Evolutionary conservation across 2,888 invertebrate genomes (phyloP).

Genomic region (Pterobdella sp.): DNA sequence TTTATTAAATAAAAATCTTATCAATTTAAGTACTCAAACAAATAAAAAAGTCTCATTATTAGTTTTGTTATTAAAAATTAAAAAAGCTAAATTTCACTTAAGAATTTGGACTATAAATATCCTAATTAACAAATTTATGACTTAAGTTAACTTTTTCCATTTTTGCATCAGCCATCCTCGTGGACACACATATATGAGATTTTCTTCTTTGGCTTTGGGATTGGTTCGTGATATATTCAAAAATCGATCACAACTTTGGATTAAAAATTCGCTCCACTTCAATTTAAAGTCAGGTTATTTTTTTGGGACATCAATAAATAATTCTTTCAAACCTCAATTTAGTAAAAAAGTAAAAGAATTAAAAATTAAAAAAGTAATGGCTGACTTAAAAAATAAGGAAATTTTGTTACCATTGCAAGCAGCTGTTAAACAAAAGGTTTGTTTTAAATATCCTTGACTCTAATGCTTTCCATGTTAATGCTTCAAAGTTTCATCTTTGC

Average conservation of each 20-base stretch:
- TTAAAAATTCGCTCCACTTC: no score
- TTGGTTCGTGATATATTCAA: not conserved
- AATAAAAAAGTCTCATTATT: no score
- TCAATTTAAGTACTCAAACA: no score
- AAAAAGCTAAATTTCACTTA: no score
- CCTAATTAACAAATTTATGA: no score
- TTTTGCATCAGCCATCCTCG: slow-evolving; percentile 8
- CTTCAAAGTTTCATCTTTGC: not conserved
- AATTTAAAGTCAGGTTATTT: not conserved
- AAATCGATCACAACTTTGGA: no score
- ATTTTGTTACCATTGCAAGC: slow-evolving; percentile 34
- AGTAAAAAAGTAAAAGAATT: slow-evolving; percentile 8
- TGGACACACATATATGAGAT: not conserved
- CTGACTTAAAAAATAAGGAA: slow-evolving; percentile 28
- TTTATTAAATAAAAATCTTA: no score
- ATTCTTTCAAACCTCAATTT: not conserved
- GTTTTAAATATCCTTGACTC: not conserved
- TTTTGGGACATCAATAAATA: not conserved
- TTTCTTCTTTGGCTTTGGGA: not conserved
- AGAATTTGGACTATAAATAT: no score
- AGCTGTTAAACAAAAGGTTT: slow-evolving; percentile 36
- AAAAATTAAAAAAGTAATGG: not conserved
- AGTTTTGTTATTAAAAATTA: no score
- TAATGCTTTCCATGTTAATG: not conserved
- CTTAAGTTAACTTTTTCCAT: no score